Evolutionary conservation across 2,888 invertebrate species (phyloP).

Genomic region (Odontocolon sp.): DNA sequence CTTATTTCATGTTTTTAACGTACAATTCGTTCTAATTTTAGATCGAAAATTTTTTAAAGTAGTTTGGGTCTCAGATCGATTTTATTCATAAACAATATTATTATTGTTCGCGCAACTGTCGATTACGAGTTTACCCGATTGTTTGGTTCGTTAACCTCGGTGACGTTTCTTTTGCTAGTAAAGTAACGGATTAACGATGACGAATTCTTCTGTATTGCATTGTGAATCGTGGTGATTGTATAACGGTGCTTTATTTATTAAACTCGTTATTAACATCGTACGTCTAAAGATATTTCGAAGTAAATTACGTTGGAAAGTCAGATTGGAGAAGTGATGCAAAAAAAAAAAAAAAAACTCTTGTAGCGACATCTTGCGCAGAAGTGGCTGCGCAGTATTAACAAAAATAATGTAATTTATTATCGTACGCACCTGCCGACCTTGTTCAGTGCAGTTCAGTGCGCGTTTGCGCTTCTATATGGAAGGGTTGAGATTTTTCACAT

Average conservation of each 20-base stretch:
- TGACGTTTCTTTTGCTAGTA: background rate
- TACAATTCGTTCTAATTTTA: too few relatives aligned
- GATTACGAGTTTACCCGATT: constrained; percentile 12
- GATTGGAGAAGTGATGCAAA: too few relatives aligned
- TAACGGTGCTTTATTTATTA: background rate
- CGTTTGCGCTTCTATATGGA: background rate
- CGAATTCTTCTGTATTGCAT: constrained; percentile 21
- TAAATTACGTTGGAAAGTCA: background rate
- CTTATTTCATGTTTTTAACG: too few relatives aligned
- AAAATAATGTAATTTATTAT: background rate
- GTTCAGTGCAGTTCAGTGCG: background rate
- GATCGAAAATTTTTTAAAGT: too few relatives aligned
- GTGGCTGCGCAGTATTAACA: background rate
- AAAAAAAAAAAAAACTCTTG: background rate
- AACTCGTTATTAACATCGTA: constrained; percentile 23
- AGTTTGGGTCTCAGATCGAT: too few relatives aligned
- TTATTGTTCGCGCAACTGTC: background rate
- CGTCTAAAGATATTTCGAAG: background rate
- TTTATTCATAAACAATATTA: too few relatives aligned
- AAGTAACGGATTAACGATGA: background rate
- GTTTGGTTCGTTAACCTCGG: background rate
- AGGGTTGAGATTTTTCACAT: background rate
- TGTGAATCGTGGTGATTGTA: background rate
- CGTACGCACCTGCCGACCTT: too few relatives aligned
- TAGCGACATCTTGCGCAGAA: background rate